Percentiles rank a stretch among this genome's conserved stretches.
These are phyloP conservation scores for Kobus ellipsiprymnus DNA, from an alignment of 2,113 vertebrate species.

Conservation along the genomic window DNA sequence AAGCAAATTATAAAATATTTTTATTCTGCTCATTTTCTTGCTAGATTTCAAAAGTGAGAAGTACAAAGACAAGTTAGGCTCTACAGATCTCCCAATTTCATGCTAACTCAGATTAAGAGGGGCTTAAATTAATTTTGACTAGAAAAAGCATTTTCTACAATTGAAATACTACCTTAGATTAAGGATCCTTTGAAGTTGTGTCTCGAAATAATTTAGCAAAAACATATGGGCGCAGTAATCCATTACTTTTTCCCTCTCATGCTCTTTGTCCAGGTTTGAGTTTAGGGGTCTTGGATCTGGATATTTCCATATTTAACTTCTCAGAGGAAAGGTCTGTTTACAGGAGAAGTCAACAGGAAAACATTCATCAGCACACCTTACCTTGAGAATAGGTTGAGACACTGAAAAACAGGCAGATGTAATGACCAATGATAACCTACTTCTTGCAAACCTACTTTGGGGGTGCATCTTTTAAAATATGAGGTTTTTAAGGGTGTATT, in stretches of 20 bases:
- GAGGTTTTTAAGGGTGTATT: not conserved
- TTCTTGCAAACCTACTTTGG: not conserved
- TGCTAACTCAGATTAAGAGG: not conserved
- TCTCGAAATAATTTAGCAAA: constrained; percentile 32
- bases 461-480: not conserved
- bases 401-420: not conserved
- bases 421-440: not conserved
- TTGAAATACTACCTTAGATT: not conserved
- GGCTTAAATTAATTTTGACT: not conserved
- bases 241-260: not conserved
- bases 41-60: constrained; percentile 31
- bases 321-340: not conserved
- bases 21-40: constrained; percentile 2
- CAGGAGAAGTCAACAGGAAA: not conserved
- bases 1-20: constrained; percentile 7
- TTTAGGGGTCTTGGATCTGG: not conserved
- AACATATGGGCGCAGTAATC: not conserved
- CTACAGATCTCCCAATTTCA: not conserved
- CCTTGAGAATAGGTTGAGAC: not conserved
- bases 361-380: not conserved
- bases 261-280: not conserved
- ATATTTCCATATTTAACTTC: not conserved
- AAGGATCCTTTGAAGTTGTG: not conserved
- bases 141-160: not conserved
- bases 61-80: not conserved